Conservation (phyloP, 2,797 vertebrate genomes). For the Falco peregrinus region DNA sequence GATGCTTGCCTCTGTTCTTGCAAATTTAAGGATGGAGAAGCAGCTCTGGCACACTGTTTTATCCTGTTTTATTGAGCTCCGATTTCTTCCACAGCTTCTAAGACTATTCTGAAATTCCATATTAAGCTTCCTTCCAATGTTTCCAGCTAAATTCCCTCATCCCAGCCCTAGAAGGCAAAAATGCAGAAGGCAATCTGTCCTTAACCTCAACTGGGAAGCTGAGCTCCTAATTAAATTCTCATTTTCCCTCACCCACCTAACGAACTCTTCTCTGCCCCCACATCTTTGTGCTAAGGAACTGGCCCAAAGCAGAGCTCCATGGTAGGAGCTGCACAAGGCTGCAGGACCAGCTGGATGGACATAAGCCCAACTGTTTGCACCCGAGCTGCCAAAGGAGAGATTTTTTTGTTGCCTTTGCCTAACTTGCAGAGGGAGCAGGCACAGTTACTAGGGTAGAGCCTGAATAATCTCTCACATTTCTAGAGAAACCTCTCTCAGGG, state of each 20-base stretch:
- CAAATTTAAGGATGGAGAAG: not conserved
- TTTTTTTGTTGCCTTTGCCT: not conserved
- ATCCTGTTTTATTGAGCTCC: not conserved
- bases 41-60: not conserved
- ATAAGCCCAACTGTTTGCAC: not conserved
- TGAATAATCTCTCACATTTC: conserved; percentile 1
- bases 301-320: not conserved
- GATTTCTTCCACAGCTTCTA: not conserved
- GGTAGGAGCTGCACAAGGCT: not conserved
- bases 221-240: not conserved
- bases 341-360: not conserved
- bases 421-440: not conserved
- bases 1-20: not conserved
- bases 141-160: not conserved
- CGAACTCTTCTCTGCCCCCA: rapidly evolving
- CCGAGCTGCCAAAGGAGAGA: not conserved
- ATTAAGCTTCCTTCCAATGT: not conserved
- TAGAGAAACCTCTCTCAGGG: not conserved
- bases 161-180: not conserved
- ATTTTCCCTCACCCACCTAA: not conserved
- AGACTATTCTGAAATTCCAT: not conserved
- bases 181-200: not conserved
- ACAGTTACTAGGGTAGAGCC: not conserved
- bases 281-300: not conserved
- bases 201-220: not conserved